Evolutionary conservation across 2,113 vertebrate genomes (phyloP), one percentile per base, ranked within the genome.

Genomic region (Ovis canadensis): DNA sequence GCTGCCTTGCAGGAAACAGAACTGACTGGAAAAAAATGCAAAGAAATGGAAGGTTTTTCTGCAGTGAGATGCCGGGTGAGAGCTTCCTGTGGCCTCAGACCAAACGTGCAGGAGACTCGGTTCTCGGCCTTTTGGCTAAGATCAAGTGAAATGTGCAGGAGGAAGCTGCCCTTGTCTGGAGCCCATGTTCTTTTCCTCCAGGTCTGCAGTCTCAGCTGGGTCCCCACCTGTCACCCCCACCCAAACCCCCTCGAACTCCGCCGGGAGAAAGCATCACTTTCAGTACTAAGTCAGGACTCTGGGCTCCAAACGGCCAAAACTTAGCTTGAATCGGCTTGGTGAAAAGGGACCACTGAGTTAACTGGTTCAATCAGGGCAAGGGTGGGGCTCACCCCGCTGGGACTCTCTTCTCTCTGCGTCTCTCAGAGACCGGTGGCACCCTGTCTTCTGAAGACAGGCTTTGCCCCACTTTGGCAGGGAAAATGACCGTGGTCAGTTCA

Each of bases 1-100:
- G 67, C 33, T 57, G 33, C 14, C 48, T 82, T 59, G 31, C 43
- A 62, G 52, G 13, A 67, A 89, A 80, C n/a, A 25, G 81, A 81
- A 60, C 64, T 11, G 40, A 50, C 36, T 67, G 88, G 93, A 59
- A 95, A 71, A 88, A 90, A 91, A 48, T 14, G 78, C 31, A 43
- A 43, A 94, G 96, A 85, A 48, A 83, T 78, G 33, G 43, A 62
- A 94, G 27, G n/a, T 48, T 40, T 19, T 78, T 36, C n/a, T 15
- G 0, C 77, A 13, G n/a, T 23, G 40, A 92, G 45, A 48, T 54
- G 31, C 55, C 45, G 1, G 83, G 92, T 87, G 88, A 81, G 90
- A 95, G 84, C 54, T 33, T 45, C 5, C 36, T 31, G 48, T 23
- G 31, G 59, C n/a, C 43, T 17, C 29, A 2, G 48, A 60, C n/a